Conservation (phyloP, 2,113 vertebrate species). For the Oxyruncus cristatus region DNA sequence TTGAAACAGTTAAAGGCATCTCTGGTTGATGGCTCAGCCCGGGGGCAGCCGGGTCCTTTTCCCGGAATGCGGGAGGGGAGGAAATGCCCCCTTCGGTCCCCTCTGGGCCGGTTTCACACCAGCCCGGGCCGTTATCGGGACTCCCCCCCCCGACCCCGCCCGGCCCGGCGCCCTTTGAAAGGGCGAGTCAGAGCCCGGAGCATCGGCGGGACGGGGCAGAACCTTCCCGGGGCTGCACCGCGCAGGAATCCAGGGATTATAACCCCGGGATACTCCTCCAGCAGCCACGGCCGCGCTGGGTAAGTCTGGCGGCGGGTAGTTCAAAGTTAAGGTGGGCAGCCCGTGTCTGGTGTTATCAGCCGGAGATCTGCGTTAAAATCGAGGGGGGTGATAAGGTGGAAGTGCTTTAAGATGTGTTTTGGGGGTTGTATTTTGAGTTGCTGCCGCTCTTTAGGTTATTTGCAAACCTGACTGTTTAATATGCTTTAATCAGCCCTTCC, state of each 20-base stretch:
- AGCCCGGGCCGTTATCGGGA: neutral
- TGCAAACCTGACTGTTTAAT: neutral
- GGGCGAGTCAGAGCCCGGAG: neutral
- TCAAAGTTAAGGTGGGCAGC: neutral
- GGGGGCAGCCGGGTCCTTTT: neutral
- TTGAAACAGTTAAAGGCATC: neutral
- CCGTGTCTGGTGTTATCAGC: neutral
- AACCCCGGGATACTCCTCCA: neutral
- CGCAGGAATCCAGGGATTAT: neutral
- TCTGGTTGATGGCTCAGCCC: no score
- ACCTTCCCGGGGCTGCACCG: neutral
- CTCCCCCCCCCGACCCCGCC: neutral
- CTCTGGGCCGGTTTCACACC: neutral
- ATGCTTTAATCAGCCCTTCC: neutral
- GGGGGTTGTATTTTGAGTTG: neutral
- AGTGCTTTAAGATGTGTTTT: neutral
- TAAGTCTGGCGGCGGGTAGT: neutral
- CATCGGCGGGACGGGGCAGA: neutral
- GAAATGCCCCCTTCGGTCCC: neutral
- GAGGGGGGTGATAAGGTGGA: accelerated
- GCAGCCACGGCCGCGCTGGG: neutral
- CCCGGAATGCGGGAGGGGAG: neutral
- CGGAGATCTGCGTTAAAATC: neutral
- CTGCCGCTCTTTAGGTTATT: neutral
- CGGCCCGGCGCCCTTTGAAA: neutral